Conservation (phyloP, 2,888 invertebrate genomes). For the Penaeus monodon region DNA sequence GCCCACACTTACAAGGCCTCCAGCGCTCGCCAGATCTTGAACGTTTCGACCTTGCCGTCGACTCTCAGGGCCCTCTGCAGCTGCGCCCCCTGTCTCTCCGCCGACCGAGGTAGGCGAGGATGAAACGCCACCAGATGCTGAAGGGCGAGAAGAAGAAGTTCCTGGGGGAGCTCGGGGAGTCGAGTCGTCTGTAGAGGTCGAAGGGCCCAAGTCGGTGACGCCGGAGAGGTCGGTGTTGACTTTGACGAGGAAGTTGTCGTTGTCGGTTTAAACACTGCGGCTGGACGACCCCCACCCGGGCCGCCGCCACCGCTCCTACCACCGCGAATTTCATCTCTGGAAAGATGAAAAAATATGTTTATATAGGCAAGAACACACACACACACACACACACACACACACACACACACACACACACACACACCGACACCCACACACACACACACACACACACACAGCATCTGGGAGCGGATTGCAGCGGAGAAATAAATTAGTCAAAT, state of each 20-base stretch:
- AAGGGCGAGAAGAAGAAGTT: slow-evolving; percentile 91
- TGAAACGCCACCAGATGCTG: slow-evolving; percentile 85
- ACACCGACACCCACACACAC: too few species aligned
- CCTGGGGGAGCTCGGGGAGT: slow-evolving; percentile 25
- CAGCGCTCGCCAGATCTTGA: too few species aligned
- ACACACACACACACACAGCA: too few species aligned
- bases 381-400: too few species aligned
- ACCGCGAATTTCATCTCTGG: neutral
- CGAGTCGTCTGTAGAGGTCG: slow-evolving; percentile 38
- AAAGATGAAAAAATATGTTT: too few species aligned
- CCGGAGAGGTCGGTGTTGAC: slow-evolving; percentile 16
- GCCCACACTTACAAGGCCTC: too few species aligned
- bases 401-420: too few species aligned
- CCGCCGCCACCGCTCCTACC: neutral
- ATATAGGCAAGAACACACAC: too few species aligned
- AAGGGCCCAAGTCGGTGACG: slow-evolving; percentile 50
- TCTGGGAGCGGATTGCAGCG: too few species aligned
- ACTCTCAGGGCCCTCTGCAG: slow-evolving; percentile 14
- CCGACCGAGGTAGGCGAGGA: slow-evolving; percentile 82
- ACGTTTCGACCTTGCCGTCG: too few species aligned
- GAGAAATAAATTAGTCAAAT: too few species aligned
- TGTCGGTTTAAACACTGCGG: slow-evolving; percentile 22
- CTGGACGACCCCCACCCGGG: neutral
- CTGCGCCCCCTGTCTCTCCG: slow-evolving; percentile 24
- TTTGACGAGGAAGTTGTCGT: neutral